A percentile compares a stretch with the other conserved stretches of the same genome.
Evolutionary conservation across 2,797 vertebrate genomes (phyloP).

Genomic region (Lerista edwardsae): DNA sequence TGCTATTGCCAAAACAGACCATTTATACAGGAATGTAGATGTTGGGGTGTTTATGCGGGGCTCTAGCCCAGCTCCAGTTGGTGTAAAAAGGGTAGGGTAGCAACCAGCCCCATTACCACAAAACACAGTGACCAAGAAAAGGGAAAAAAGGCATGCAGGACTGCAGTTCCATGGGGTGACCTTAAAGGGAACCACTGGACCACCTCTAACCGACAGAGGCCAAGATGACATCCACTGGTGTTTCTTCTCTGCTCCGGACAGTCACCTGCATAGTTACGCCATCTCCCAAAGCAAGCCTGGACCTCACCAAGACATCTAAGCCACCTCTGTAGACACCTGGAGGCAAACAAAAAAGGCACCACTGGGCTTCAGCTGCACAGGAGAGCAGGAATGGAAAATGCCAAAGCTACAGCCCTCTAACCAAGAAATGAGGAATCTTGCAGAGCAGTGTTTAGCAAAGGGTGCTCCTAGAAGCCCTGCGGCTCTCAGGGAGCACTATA

Average conservation of each 20-base stretch:
- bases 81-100: slow-evolving; percentile 35
- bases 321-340: slow-evolving; percentile 92
- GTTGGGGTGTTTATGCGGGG: slow-evolving; percentile 42
- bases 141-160: neutral
- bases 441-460: too few species aligned
- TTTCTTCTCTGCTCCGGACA: slow-evolving; percentile 89
- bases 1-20: too few species aligned
- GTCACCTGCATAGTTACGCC: slow-evolving; percentile 99
- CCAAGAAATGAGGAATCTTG: neutral
- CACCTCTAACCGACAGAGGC: slow-evolving; percentile 88
- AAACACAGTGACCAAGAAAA: too few species aligned
- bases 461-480: too few species aligned
- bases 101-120: accelerated
- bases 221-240: slow-evolving; percentile 90
- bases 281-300: slow-evolving; percentile 90
- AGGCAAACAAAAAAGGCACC: slow-evolving; percentile 2
- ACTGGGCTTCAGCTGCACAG: neutral
- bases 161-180: neutral
- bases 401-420: neutral
- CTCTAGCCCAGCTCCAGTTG: slow-evolving; percentile 20
- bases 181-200: slow-evolving; percentile 15
- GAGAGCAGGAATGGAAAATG: neutral
- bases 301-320: slow-evolving; percentile 86
- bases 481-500: too few species aligned
- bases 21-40: slow-evolving; percentile 44